Base-by-base conservation (phyloP, 2,888 invertebrate genomes). In the Tethea ocularis region DNA sequence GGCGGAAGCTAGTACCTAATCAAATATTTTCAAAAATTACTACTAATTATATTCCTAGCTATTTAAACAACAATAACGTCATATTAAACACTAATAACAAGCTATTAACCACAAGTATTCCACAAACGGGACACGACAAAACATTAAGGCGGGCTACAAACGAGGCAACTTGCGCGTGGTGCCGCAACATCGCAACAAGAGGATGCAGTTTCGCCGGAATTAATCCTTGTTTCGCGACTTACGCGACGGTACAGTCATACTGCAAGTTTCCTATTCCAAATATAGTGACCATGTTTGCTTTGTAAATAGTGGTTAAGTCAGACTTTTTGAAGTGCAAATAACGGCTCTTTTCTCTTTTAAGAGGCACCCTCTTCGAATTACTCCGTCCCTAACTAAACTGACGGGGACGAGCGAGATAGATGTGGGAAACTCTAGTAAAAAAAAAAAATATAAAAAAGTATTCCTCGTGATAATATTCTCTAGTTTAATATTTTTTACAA, bases 211-310 rank as follows among this genome's bases (percentile, higher is more conserved):
- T 74, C 64, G 76, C 77, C 67, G 59, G 71, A 77, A 79, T 75
- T 85, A 84, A 84, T 86, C 84, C 82, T 76, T 75, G 83, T 82
- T 77, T 68, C 73, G 66, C 68, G 71, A 76, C 74, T 79, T 77
- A 74, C 61, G 61, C 60, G 72, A 68, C 64, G 60, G 68, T 58
- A 68, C 66, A 57, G 71, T 67, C 69, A 63, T 64, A 61, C 54
- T 64, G 58, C 61, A 61, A 72, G 66, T 70, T 64, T 66, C 63
- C 62, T 64, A 62, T 62, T 57, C 20, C 20, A 23, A 57, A 59
- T 66, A 68, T 56, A 59, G 68, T 67, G 61, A 60, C 74, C 62
- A 74, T 58, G 24, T 24, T 29, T 52, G 22, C 46, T 20, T 20
- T 46, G 46, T 46, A 10, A 46, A 51, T 11, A n/a, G 54, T 13